Base-by-base conservation (phyloP, 2,888 invertebrate species). In the Machimus atricapillus region DNA sequence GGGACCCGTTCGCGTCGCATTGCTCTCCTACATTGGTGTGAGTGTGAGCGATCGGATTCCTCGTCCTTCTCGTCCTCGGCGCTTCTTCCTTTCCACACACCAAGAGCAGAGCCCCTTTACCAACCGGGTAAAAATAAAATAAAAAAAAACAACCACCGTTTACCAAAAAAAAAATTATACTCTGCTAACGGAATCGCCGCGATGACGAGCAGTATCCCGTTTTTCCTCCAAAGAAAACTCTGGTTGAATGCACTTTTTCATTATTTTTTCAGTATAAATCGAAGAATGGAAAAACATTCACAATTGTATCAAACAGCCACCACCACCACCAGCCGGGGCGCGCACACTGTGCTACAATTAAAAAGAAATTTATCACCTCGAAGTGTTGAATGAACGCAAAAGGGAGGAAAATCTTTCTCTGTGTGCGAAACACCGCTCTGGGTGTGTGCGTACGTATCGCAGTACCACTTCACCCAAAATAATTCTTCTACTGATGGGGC, bases 291-390 rank as follows among this genome's bases (percentile, higher is more conserved):
- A 82, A 82, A 58, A 82, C 58, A 82, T 82, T 82, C 52, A 34
- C 79, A 79, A 27, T 34, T 46, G 46, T 46, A 78, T n/a, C 19
- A 19, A 43, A 66, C 27, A 56, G 23, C 82, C 7, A 82, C 37
- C n/a, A 12, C 9, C 3, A 58, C 34, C 82, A 82, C 19, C 52
- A 81, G 7, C 74, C 12, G 8, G n/a, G 37, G 37, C 37, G 40
- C 34, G 37, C 52, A 52, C 27, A 43, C 27, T 82, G 23, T 58
- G 37, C 23, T 82, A 58, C 81, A 81, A 81, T 81, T 82, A 82
- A 82, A 82, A 82, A 82, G 58, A 82, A 82, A 82, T 82, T 82
- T 58, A 82, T 82, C 82, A 82, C 82, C 31, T 82, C 58, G 34
- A 82, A 58, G 58, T 66, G 58, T 76, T 82, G 58, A 82, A 82